These are phyloP conservation scores for Mastomys natalensis DNA, from an alignment of 2,113 vertebrate genomes.

Conservation along the genomic window DNA sequence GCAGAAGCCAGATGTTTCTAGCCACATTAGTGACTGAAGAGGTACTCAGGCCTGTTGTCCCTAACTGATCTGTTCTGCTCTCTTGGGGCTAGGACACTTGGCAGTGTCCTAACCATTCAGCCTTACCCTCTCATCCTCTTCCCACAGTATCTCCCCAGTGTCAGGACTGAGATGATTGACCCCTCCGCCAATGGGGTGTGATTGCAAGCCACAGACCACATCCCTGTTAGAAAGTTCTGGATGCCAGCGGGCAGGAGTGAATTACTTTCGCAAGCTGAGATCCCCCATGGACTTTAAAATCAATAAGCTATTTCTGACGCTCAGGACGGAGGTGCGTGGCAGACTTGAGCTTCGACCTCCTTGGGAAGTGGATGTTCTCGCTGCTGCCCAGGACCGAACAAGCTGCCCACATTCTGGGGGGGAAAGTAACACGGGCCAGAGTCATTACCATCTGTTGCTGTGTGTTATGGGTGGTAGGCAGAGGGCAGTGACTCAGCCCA, in stretches of 20 bases:
- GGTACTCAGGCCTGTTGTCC: background rate
- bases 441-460: background rate
- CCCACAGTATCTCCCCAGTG: fast-evolving
- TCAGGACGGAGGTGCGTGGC: background rate
- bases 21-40: fast-evolving
- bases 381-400: fast-evolving
- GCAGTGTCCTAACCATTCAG: fast-evolving
- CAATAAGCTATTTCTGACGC: conserved; percentile 33
- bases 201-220: fast-evolving
- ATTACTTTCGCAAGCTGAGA: background rate
- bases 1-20: background rate
- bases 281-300: background rate
- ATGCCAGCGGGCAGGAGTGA: background rate
- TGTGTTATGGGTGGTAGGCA: fast-evolving
- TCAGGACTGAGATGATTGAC: fast-evolving
- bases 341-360: background rate
- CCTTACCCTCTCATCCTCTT: fast-evolving
- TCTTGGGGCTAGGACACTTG: fast-evolving
- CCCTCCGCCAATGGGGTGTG: background rate
- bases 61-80: background rate
- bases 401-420: fast-evolving
- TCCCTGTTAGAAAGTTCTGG: background rate
- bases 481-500: fast-evolving
- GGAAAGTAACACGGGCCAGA: background rate
- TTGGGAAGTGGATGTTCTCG: background rate